Evolutionary conservation across 2,797 vertebrate species (phyloP), one percentile per base, ranked within the genome.

Genomic region (Sciaenops ocellatus): DNA sequence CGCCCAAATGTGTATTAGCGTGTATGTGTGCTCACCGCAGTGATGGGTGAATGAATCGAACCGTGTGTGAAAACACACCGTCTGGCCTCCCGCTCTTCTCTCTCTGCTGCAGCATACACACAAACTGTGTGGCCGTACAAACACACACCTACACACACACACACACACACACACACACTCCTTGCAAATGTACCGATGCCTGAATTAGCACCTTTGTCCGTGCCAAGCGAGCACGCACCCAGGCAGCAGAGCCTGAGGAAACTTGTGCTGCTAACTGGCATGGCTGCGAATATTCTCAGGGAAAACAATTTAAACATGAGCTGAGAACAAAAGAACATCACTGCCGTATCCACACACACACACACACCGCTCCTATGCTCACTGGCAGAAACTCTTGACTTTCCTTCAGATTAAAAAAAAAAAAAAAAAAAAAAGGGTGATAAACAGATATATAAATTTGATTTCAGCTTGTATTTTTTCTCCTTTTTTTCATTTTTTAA

Each of bases 1-100:
- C 72, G 70, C 80, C 78, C 77, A 76, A 81, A 87, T 75, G 85
- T 64, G 69, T 79, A 85, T 86, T 82, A 84, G 79, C 41, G 56
- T 66, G 80, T 73, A 52, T 74, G 85, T 71, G 85, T 63, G 78
- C 67, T 78, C 85, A 72, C 73, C 28, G 73, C 80, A 61, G 78
- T 30, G 78, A 85, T 69, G 83, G 82, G 76, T 90, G 90, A 92
- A 91, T 87, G 89, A 89, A 90, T 86, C 76, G 65, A 85, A 88
- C 73, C 73, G 77, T 85, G 84, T 91, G 85, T 89, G 85, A 88
- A 80, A 81, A 83, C 78, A 70, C 72, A 22, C 82, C 56, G 84
- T 87, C 90, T 92, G 85, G 86, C 83, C 78, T 72, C 76, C 10
- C 59, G 13, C 77, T 48, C 78, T 64, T 48, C 78, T 67, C 51